Conservation (phyloP, 2,797 vertebrate genomes). For the Enteromius fasciolatus region DNA sequence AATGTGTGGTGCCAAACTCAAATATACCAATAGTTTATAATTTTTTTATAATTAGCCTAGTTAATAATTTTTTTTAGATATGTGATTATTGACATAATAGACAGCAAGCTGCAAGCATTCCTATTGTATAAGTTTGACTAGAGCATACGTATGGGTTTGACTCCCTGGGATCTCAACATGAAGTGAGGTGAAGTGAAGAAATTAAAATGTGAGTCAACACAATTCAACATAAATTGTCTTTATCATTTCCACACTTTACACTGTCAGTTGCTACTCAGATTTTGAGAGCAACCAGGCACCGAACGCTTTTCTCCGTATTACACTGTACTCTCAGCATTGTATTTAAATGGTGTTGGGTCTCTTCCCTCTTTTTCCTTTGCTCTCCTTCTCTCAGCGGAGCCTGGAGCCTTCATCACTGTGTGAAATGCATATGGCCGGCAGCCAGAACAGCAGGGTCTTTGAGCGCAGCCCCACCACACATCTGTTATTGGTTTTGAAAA, state of each 20-base stretch:
- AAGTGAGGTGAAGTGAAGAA: neutral
- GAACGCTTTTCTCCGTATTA: neutral
- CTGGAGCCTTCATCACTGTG: constrained; percentile 65
- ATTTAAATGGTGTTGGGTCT: constrained; percentile 47
- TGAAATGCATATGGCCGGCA: constrained; percentile 69
- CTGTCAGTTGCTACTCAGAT: neutral
- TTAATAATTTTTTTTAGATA: neutral
- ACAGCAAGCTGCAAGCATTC: neutral
- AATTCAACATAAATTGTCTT: neutral
- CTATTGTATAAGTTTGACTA: neutral
- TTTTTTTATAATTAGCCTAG: too few relatives aligned
- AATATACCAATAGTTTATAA: neutral
- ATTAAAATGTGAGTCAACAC: neutral
- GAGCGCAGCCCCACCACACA: constrained; percentile 65
- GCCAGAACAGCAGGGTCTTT: constrained; percentile 73
- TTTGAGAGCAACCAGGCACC: neutral
- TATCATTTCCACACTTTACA: neutral
- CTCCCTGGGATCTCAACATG: neutral
- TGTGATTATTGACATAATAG: neutral
- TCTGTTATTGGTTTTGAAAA: constrained; percentile 75
- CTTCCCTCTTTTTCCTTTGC: constrained; percentile 61
- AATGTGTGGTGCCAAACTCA: neutral
- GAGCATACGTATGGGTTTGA: neutral
- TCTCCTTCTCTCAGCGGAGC: constrained; percentile 67
- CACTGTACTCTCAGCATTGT: neutral